phyloP scores from a whole-genome alignment of 2,113 vertebrate species.

The Oreocharis arfaki region DNA sequence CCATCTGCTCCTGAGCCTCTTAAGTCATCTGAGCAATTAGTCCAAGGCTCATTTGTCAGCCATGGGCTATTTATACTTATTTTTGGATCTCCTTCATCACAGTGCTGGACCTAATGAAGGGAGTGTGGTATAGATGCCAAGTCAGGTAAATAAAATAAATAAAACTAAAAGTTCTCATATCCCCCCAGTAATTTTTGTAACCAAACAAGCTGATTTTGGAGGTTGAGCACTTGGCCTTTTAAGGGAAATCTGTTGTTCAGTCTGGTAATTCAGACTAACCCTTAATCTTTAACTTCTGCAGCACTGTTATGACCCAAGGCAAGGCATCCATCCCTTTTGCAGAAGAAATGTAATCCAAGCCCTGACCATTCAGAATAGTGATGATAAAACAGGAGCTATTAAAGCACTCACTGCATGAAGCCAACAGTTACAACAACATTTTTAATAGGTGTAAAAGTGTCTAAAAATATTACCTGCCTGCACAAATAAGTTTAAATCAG shows the following conservation, averaged over 20 bases:
- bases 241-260: background rate
- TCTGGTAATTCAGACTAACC: background rate
- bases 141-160: background rate
- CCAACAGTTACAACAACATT: background rate
- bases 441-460: slow-evolving; percentile 9
- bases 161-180: background rate
- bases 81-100: background rate
- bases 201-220: background rate
- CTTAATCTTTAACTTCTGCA: background rate
- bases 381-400: background rate
- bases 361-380: background rate
- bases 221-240: background rate
- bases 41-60: background rate
- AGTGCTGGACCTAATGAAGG: background rate
- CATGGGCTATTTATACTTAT: background rate
- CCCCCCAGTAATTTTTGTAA: background rate
- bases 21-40: background rate
- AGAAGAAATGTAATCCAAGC: background rate
- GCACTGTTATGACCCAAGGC: background rate
- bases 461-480: background rate
- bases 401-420: background rate
- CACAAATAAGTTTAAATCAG: background rate
- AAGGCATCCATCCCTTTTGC: background rate
- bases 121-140: background rate
- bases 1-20: background rate